Conservation (phyloP, 2,113 vertebrate species). For the Prolemur simus region DNA sequence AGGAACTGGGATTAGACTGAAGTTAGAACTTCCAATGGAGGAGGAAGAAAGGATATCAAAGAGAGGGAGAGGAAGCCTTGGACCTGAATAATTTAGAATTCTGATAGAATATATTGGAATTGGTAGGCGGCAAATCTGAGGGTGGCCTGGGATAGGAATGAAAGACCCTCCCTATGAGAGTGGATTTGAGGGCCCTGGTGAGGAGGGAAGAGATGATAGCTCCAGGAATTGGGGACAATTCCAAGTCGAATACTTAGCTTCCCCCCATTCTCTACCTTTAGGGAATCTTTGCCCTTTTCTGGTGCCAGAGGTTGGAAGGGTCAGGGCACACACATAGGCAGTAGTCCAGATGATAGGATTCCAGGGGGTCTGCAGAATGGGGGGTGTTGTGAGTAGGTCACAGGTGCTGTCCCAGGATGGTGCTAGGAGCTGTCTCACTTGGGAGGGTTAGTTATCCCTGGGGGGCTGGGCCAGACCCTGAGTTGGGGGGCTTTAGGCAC, state of each 20-base stretch:
- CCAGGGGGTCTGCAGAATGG: neutral
- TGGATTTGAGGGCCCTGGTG: neutral
- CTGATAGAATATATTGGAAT: neutral
- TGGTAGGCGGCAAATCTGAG: neutral
- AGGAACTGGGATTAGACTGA: constrained; percentile 52
- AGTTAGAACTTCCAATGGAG: constrained; percentile 61
- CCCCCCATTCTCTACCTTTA: constrained; percentile 18
- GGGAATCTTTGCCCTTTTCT: constrained; percentile 32
- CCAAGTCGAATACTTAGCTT: neutral
- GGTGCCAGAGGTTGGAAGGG: neutral
- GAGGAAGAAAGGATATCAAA: neutral
- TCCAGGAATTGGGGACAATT: neutral
- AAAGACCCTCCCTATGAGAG: neutral
- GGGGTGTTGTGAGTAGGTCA: neutral
- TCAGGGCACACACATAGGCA: constrained; percentile 24
- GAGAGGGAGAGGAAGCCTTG: neutral
- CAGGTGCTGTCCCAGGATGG: neutral
- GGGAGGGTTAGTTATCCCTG: neutral
- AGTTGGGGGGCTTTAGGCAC: constrained; percentile 11
- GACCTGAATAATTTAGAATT: neutral
- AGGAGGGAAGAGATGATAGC: neutral
- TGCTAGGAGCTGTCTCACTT: neutral
- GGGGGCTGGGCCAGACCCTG: constrained; percentile 41
- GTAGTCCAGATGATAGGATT: neutral
- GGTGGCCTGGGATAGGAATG: neutral